phyloP scores from a whole-genome alignment of 2,113 vertebrate genomes.

The Centrocercus urophasianus region DNA sequence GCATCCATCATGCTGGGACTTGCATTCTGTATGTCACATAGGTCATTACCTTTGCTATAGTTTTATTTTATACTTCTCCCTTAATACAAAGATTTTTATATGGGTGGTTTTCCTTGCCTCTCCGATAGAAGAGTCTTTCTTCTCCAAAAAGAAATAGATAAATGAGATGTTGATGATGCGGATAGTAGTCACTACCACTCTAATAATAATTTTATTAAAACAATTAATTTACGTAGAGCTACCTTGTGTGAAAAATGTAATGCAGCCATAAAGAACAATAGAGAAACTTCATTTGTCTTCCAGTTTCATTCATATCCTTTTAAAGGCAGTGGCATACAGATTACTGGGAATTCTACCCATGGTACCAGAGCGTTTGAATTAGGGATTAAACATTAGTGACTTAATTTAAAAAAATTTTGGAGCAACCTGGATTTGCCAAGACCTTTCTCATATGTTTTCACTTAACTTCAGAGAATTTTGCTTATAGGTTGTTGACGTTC shows the following conservation, averaged over 20 bases:
- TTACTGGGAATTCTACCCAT: no score
- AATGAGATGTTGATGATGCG: neutral
- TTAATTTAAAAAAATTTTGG: no score
- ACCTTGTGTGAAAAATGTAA: fast-evolving
- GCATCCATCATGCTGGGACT: neutral
- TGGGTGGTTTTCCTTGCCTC: neutral
- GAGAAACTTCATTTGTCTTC: neutral
- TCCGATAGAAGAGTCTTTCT: neutral
- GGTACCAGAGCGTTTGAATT: no score
- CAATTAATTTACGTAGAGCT: neutral
- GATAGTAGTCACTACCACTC: neutral
- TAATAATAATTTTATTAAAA: neutral
- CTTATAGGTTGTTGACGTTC: no score
- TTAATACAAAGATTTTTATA: neutral
- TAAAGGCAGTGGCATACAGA: neutral
- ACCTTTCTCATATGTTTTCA: no score
- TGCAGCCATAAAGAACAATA: neutral
- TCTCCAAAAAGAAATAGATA: neutral
- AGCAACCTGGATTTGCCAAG: no score
- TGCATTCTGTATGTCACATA: fast-evolving
- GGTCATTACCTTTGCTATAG: neutral
- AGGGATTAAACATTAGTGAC: no score
- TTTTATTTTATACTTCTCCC: neutral
- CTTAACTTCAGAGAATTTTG: no score
- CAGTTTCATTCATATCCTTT: neutral